Evolutionary conservation across 1,140 invertebrate species (phyloP), one percentile per base, ranked within the genome.

Genomic region (Procambarus virginalis): DNA sequence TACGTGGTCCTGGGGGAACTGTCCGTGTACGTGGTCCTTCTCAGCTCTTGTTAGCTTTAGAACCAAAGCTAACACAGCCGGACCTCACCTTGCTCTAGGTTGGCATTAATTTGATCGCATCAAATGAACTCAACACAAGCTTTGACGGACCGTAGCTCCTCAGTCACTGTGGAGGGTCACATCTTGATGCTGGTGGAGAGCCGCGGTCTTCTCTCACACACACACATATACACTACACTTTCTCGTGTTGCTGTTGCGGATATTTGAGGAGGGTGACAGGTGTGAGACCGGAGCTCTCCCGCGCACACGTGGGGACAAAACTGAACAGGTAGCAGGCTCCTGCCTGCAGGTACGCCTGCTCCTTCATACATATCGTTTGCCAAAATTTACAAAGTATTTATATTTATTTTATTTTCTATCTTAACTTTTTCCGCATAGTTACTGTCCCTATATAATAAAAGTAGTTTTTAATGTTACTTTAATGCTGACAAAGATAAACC

Each of bases 51-150:
- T 73, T 73, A 73, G 68, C 68, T 73, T 73, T 73, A 34, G 4
- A 8, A 20, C 17, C 0, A 73, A 73, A 73, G 68, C 68, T 73
- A 73, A 73, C 22, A 34, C 22, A 73, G 68, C 68, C 22, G 68
- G 68, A 73, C 68, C 68, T 73, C 34, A 20, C 5, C 20, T 22
- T 34, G 4, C 1, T 34, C n/a, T 73, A 73, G 20, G 68, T 73
- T 73, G 68, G 68, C 68, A 73, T 70, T 73, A 73, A 73, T 73
- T 73, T 73, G 68, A 73, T 73, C n/a, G 6, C 22, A 20, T 73
- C 68, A 73, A 73, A 73, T 73, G 6, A 34, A 73, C 20, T 9
- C 68, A 73, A 73, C 68, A 68, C 60, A 68, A 17, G 9, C 60
- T 14, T 68, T 14, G 17, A 68, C n/a, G n/a, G n/a, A n/a, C n/a